Evolutionary conservation across 2,888 invertebrate species (phyloP), one percentile per base, ranked within the genome.

Genomic region (Acholoe squamosa): DNA sequence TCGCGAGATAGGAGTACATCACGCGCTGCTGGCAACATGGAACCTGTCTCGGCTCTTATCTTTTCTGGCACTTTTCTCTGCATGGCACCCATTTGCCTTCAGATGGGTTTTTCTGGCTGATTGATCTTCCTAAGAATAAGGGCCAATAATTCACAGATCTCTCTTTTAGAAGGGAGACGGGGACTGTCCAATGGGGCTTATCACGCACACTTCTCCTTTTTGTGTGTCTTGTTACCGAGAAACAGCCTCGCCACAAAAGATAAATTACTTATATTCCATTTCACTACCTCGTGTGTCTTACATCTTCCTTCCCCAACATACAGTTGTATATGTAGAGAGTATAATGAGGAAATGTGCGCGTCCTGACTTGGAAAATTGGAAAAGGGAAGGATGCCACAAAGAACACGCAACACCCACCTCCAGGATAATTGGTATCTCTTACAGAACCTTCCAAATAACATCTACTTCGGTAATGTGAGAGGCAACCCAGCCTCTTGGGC

Each of bases 31-130:
- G 71, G 71, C 71, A 1, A 0, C 31, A 14, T 28, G 71, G 28
- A 71, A 71, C 28, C 71, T 14, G 19, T 25, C 19, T 71, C 71
- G 16, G 25, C 5, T n/a, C 28, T 71, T 71, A 71, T 71, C 71
- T n/a, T 22, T 71, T 71, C 71, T 71, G 71, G 71, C 71, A 71
- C 28, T 71, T 71, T 28, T 71, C 71, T 14, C n/a, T 28, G 43
- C 43, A 43, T 43, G 14, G 25, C 25, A 71, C 28, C 71, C 71
- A 71, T 71, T 71, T 28, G 71, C 71, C 28, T 61, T 25, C 71
- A 71, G 31, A 71, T 71, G 25, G 71, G 28, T 71, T 43, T 71
- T 28, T 71, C 25, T 28, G n/a, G 14, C 28, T 71, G 71, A 71
- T 71, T 28, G 71, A 71, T 71, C 31, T 22, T 71, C 71, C 14